Evolutionary conservation across 2,797 vertebrate genomes (phyloP).

Genomic region (Mico argentatus): DNA sequence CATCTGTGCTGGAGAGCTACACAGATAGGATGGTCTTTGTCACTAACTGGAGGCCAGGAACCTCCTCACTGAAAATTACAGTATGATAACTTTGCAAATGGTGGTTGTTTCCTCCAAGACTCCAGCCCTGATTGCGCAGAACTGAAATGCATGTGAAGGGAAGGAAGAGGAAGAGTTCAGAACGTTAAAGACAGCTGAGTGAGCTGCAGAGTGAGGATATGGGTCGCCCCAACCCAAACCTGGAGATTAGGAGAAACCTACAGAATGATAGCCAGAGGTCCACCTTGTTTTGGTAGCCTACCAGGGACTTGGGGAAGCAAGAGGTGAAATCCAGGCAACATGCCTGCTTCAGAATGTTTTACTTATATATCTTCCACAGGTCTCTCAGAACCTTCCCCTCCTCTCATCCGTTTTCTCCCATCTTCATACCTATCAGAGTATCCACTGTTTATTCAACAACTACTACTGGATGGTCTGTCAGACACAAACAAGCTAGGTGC

Average conservation of each 20-base stretch:
- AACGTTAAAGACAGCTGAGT: not conserved
- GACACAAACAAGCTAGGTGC: slow-evolving; percentile 59
- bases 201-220: not conserved
- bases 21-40: not conserved
- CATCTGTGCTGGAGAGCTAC: not conserved
- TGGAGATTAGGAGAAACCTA: not conserved
- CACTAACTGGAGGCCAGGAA: not conserved
- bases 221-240: not conserved
- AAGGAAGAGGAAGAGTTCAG: not conserved
- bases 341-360: not conserved
- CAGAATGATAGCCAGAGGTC: not conserved
- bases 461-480: slow-evolving; percentile 24
- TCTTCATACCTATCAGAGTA: not conserved
- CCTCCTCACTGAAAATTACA: not conserved
- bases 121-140: not conserved
- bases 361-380: not conserved
- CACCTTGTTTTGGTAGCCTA: not conserved
- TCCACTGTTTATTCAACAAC: not conserved
- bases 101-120: not conserved
- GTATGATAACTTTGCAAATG: not conserved
- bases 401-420: not conserved
- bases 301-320: not conserved
- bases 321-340: not conserved
- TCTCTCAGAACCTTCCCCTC: not conserved
- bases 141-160: not conserved